phyloP scores from a whole-genome alignment of 2,797 vertebrate genomes.

The Phataginus tetradactyla region DNA sequence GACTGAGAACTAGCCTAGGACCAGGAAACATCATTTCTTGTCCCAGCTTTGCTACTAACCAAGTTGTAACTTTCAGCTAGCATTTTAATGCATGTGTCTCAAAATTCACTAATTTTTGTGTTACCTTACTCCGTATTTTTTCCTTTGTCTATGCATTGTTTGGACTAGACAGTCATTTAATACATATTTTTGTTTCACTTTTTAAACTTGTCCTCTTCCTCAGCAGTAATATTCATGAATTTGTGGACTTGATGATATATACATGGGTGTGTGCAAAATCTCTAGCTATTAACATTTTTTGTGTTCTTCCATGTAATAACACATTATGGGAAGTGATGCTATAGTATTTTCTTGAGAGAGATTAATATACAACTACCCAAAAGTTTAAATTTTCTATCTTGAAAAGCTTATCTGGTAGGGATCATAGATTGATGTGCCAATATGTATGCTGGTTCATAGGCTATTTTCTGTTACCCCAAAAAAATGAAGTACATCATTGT shows the following conservation, averaged over 20 bases:
- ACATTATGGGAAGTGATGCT: background rate
- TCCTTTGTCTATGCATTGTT: background rate
- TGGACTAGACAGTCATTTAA: background rate
- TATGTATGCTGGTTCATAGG: background rate
- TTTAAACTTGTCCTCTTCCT: background rate
- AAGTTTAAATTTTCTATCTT: background rate
- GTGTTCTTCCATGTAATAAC: background rate
- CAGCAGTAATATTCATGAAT: background rate
- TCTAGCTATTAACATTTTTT: background rate
- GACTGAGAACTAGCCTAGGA: background rate
- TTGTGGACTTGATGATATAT: background rate
- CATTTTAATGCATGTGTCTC: background rate
- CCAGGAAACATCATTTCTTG: background rate
- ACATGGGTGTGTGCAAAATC: background rate
- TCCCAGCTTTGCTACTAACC: background rate
- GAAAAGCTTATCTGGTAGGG: background rate
- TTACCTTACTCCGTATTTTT: background rate
- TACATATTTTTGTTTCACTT: constrained; percentile 11
- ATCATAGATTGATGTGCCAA: background rate
- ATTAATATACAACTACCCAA: background rate
- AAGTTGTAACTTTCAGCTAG: background rate
- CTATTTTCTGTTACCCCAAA: background rate
- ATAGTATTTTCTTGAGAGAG: background rate
- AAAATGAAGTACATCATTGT: background rate
- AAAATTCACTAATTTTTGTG: background rate